phyloP scores from a whole-genome alignment of 2,888 invertebrate genomes.

The Hydrotaea diabolus region DNA sequence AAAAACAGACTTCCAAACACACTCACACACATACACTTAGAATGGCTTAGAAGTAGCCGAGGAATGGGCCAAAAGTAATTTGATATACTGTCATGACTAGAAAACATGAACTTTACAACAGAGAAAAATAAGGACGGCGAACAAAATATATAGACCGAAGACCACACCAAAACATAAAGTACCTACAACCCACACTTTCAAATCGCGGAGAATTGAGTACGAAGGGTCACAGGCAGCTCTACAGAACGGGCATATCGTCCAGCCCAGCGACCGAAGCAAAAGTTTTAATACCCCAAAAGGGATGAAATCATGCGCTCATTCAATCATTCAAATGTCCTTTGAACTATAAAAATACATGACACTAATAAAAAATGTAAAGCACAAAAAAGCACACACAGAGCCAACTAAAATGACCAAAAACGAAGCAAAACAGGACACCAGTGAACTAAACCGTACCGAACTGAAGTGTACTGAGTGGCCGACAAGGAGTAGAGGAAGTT shows the following conservation, averaged over 20 bases:
- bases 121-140: constrained; percentile 24
- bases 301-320: constrained; percentile 80
- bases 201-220: neutral
- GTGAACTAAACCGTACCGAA: constrained; percentile 14
- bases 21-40: neutral
- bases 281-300: constrained; percentile 67
- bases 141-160: constrained; percentile 36
- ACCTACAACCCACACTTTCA: constrained; percentile 20
- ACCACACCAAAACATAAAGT: constrained; percentile 56
- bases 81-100: constrained; percentile 75
- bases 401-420: constrained; percentile 32
- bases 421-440: constrained; percentile 30
- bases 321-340: constrained; percentile 80
- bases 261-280: constrained; percentile 52
- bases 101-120: constrained; percentile 52
- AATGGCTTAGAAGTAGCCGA: neutral
- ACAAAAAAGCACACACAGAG: constrained; percentile 12
- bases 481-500: constrained; percentile 2
- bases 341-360: constrained; percentile 80
- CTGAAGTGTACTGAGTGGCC: constrained; percentile 11
- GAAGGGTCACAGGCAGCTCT: neutral
- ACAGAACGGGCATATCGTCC: constrained; percentile 64
- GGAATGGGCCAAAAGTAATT: constrained; percentile 74
- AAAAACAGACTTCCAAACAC: constrained; percentile 52
- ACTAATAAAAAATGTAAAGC: constrained; percentile 78